Evolutionary conservation across 2,113 vertebrate genomes (phyloP), one percentile per base, ranked within the genome.

Genomic region (Cairina moschata): DNA sequence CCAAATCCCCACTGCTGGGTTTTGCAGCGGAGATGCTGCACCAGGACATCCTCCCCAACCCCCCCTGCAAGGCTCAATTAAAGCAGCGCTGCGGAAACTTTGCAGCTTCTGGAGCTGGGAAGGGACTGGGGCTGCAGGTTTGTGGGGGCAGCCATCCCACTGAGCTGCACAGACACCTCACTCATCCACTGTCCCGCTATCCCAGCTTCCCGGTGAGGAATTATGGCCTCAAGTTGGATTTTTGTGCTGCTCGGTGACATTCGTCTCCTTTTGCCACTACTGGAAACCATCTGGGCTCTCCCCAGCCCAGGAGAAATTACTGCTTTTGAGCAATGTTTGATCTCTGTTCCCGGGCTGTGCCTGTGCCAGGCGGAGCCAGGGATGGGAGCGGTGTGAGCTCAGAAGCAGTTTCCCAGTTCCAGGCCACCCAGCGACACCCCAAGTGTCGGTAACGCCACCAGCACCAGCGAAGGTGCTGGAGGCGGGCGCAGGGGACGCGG

Each of bases 261-360:
- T 81, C 54, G 66, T 60, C 58, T 81, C 67, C 62, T 59, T 93
- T 66, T 2, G 2, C 42, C 17, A 2, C 79, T n/a, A 5, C 79
- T 22, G 66, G 81, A 90, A 56, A 21, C 72, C 71, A 58, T 59
- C 71, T 81, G 80, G 56, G 67, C 73, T 34, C 75, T 85, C 59
- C 60, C 31, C 9, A 3, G 23, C 65, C 80, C 77, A 71, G 80
- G 58, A 69, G 46, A 84, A 93, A 92, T 83, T 13, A 89, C 23
- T 83, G 91, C 83, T 95, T 96, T 94, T 91, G 76, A 95, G 88
- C 29, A 87, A 94, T 83, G 81, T 77, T 34, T 44, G 81, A 58
- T 89, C 90, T 55, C 89, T 52, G 66, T 93, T 90, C 83, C 56
- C 80, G 58, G 55, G 50, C 76, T 90, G 84, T 77, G 65, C 54